Base-by-base conservation (phyloP, 2,797 vertebrate genomes). In the Brachymystax lenok region DNA sequence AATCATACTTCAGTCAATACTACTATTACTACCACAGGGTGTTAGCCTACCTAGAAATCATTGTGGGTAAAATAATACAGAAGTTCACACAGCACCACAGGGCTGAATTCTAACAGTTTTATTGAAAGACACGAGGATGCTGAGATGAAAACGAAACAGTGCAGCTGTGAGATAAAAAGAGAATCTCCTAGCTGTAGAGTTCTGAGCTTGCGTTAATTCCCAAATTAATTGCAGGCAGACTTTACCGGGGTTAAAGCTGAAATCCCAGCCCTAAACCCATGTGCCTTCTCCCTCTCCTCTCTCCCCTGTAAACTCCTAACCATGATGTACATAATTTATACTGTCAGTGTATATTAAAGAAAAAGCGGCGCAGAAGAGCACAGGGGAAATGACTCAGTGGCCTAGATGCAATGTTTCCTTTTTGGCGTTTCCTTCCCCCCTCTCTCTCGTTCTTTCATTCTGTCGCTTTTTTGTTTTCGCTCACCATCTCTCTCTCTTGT, bases 261-360 rank as follows among this genome's bases (percentile, higher is more conserved):
- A 92, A 91, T 92, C 88, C 84, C 82, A 71, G 88, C 84, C 86
- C 85, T 87, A 88, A 90, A 80, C 86, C 80, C 88, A 79, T 66
- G 83, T 80, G 89, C 78, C 78, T 74, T 82, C 83, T 86, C 82
- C 83, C 82, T 80, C 87, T 83, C 27, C 10, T 4, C 69, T 27
- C n/a, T 27, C 33, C 79, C 82, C 76, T 79, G 85, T 89, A 84
- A 90, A 89, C 19, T 85, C 79, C 83, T 77, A 80, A 75, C 80
- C 82, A 85, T 86, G 83, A 93, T 89, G 91, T 92, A 85, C 91
- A 92, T 94, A 88, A 93, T 93, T 92, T 90, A 92, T 90, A 87
- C 86, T 88, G 88, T 90, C 88, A 87, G 88, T 85, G 84, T 90
- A 82, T 86, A 85, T 88, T 87, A 83, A 85, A 84, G 59, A 28